Base-by-base conservation (phyloP, 1,140 invertebrate species). In the Ceratina japonica region DNA sequence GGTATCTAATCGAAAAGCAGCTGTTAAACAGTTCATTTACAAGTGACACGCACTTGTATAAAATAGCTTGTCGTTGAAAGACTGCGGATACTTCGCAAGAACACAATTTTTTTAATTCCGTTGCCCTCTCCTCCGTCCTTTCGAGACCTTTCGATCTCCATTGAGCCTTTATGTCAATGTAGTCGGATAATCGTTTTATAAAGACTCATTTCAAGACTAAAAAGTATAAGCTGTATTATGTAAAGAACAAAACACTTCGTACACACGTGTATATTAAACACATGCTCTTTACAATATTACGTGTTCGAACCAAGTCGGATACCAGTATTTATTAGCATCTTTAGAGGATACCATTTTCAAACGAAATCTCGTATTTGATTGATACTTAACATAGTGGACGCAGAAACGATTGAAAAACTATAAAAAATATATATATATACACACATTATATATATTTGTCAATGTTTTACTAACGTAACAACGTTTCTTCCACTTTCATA, bases 121-220 rank as follows among this genome's bases (percentile, higher is more conserved):
- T 85, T 73, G 61, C 74, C 79, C 82, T 76, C 59, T 84, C 69
- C 69, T 84, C 82, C 82, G 82, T 85, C 74, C 82, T 78, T 69
- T 77, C 74, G 75, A 71, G 27, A 72, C 69, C 61, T 84, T 61
- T 66, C 68, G 65, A 83, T 54, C 73, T 83, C 7, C 27, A 62
- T 74, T 76, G 63, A 52, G 71, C 54, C 52, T 64, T 70, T 58
- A 73, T 56, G 72, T 84, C 56, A 71, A 77, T 64, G 37, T 59
- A 70, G 15, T 70, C 18, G 59, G 69, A 79, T 54, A 58, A 62
- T 51, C 56, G 65, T 71, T 56, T 74, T 77, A 70, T 27, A 44
- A 65, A 66, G 56, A 66, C 27, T 75, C 62, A 7, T 74, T 62
- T 74, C 16, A 63, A 64, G 8, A 51, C 24, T 75, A 65, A 64